These are phyloP conservation scores for Paedocypris sp. DNA, from an alignment of 2,113 vertebrate species.

Conservation along the genomic window DNA sequence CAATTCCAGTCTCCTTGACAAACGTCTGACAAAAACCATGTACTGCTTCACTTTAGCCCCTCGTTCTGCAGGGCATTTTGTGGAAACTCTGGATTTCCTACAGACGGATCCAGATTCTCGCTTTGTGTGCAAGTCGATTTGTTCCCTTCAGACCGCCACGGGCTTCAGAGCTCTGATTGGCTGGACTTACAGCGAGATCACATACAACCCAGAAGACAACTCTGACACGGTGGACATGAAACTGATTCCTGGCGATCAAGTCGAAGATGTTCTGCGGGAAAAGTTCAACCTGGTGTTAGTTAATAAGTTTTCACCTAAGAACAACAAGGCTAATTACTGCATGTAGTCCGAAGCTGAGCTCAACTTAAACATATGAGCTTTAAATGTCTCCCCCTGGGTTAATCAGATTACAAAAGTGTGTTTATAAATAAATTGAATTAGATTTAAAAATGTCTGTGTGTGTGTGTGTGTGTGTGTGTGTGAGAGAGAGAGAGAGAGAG, in stretches of 20 bases:
- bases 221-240: conserved; percentile 64
- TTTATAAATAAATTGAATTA: too few species aligned
- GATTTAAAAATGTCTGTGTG: too few species aligned
- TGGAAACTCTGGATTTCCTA: conserved; percentile 41
- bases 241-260: conserved; percentile 59
- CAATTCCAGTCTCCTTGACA: conserved; percentile 57
- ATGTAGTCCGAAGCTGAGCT: background rate
- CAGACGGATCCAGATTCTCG: conserved; percentile 62
- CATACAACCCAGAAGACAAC: conserved; percentile 65
- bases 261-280: conserved; percentile 63
- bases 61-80: conserved; percentile 55
- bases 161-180: conserved; percentile 70
- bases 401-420: too few species aligned
- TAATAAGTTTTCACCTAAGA: conserved; percentile 58
- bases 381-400: too few species aligned
- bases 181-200: conserved; percentile 63
- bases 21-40: conserved; percentile 45
- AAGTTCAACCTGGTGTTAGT: conserved; percentile 63
- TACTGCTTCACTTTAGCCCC: conserved; percentile 67
- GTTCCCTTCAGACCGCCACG: conserved; percentile 62
- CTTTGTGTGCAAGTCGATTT: conserved; percentile 73
- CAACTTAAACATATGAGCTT: too few species aligned
- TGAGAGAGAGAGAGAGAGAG: too few species aligned
- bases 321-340: conserved; percentile 34
- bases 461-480: too few species aligned